phyloP scores from a whole-genome alignment of 2,797 vertebrate genomes.

The Crenuchus spilurus region DNA sequence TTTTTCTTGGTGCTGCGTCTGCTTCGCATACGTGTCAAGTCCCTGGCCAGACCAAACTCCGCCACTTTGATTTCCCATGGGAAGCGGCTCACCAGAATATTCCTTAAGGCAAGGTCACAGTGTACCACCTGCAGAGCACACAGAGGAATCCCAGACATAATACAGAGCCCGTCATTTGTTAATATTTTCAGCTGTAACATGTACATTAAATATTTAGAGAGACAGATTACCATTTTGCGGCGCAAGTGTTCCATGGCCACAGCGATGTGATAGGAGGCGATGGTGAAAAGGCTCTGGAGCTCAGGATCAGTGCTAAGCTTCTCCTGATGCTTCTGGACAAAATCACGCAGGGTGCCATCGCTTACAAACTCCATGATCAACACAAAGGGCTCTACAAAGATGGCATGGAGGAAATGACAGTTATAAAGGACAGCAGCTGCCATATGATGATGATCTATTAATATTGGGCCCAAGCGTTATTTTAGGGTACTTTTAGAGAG shows the following conservation, averaged over 20 bases:
- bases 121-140: conserved; percentile 70
- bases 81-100: conserved; percentile 76
- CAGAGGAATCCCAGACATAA: conserved; percentile 8
- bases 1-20: conserved; percentile 69
- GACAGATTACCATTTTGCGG: conserved; percentile 72
- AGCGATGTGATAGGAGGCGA: conserved; percentile 77
- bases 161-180: neutral
- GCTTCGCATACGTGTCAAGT: conserved; percentile 66
- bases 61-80: conserved; percentile 78
- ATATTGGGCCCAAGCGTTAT: no score
- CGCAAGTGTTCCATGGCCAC: conserved; percentile 77
- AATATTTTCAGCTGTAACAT: neutral
- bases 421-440: neutral
- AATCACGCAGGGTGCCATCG: conserved; percentile 73
- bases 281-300: conserved; percentile 73
- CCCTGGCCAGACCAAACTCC: conserved; percentile 74
- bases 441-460: neutral
- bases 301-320: conserved; percentile 65
- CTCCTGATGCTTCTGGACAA: conserved; percentile 71
- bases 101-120: conserved; percentile 79
- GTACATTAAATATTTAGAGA: neutral
- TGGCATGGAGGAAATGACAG: neutral
- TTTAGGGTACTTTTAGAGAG: no score
- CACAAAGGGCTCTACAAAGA: conserved; percentile 71
- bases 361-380: conserved; percentile 78